A percentile compares a stretch with the other conserved stretches of the same genome.
phyloP scores from a whole-genome alignment of 2,888 invertebrate genomes.

The Trachelus iudaicus region DNA sequence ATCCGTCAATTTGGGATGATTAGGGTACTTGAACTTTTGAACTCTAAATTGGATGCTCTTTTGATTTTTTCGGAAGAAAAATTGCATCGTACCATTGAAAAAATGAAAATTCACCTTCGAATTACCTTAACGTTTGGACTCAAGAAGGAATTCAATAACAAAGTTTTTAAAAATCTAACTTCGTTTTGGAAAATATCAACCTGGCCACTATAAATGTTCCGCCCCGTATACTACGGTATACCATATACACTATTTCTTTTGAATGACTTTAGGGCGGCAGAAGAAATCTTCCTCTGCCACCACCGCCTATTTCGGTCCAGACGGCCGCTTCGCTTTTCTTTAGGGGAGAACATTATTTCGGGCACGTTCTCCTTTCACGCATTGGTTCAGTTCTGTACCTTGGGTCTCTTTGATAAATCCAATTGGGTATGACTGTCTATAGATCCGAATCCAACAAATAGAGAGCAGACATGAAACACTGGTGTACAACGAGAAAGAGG shows the following conservation, averaged over 20 bases:
- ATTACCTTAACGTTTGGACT: no score
- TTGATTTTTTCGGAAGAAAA: no score
- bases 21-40: no score
- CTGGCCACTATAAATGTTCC: no score
- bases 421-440: background rate
- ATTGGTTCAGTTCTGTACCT: conserved; percentile 20
- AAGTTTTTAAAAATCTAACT: no score
- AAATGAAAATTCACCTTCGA: no score
- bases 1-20: no score
- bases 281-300: conserved; percentile 10
- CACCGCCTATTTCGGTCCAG: conserved; percentile 47
- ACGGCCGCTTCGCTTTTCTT: conserved; percentile 39
- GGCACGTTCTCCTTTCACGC: conserved; percentile 20
- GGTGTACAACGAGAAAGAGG: conserved; percentile 4
- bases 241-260: conserved; percentile 12
- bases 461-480: background rate
- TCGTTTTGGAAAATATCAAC: no score
- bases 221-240: conserved; percentile 21
- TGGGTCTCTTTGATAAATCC: conserved; percentile 7
- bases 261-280: conserved; percentile 4
- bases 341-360: conserved; percentile 54
- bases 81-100: no score
- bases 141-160: no score
- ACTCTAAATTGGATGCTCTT: no score
- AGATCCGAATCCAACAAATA: background rate